phyloP scores from a whole-genome alignment of 2,888 invertebrate species.

The Drosophila fulvimacula region DNA sequence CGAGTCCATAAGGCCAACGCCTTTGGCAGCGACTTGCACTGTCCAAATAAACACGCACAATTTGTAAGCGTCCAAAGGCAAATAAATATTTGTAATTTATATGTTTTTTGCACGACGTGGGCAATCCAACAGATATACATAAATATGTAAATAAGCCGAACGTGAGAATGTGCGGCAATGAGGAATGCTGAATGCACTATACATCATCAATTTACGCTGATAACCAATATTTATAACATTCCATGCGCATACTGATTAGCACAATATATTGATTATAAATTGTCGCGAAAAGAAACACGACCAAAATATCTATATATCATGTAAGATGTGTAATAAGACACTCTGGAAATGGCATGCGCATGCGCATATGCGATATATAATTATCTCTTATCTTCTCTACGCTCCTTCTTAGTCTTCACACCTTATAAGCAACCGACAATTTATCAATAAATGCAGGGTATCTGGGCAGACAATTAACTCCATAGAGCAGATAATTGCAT shows the following conservation, averaged over 20 bases:
- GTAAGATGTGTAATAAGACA: conserved; percentile 1
- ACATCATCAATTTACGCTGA: conserved; percentile 5
- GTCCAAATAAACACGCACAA: conserved; percentile 79
- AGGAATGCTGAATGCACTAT: conserved; percentile 49
- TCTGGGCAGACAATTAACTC: conserved; percentile 2
- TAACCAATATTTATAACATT: conserved; percentile 11
- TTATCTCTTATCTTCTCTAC: not conserved
- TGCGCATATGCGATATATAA: not conserved
- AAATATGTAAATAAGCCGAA: conserved; percentile 61
- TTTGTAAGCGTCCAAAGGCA: conserved; percentile 72
- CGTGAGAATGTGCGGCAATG: conserved; percentile 66
- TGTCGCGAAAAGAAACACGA: not conserved
- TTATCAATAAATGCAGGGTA: conserved; percentile 19
- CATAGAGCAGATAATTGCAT: conserved; percentile 14
- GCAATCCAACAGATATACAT: conserved; percentile 62
- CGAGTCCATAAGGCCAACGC: conserved; percentile 48
- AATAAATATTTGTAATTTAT: conserved; percentile 78
- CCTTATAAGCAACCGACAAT: not conserved
- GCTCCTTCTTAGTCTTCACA: not conserved
- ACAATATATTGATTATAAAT: conserved; percentile 9
- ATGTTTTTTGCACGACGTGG: conserved; percentile 63
- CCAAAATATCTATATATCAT: not conserved
- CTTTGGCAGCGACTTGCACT: conserved; percentile 54
- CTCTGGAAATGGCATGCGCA: conserved; percentile 4
- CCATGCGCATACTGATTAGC: conserved; percentile 15